Evolutionary conservation across 2,113 vertebrate species (phyloP).

Genomic region (Talpa occidentalis): DNA sequence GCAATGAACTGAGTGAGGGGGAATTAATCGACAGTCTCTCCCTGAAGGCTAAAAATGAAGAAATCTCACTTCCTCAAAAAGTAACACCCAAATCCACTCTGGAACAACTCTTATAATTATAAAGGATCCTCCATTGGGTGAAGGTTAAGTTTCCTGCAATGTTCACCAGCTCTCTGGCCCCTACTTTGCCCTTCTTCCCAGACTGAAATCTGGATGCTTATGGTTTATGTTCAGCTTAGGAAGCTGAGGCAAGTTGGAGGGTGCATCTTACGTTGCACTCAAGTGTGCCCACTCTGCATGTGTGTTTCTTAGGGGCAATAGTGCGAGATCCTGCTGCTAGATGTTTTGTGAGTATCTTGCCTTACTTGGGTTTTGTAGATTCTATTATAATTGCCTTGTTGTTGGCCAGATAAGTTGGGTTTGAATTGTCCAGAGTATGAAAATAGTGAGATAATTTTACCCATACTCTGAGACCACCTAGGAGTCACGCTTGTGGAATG

Average conservation of each 20-base stretch:
- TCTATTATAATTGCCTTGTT: background rate
- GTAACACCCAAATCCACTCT: background rate
- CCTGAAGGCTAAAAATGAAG: background rate
- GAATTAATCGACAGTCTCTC: background rate
- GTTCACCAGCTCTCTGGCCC: background rate
- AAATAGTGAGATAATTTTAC: background rate
- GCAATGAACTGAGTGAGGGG: background rate
- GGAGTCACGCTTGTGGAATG: background rate
- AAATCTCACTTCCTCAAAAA: background rate
- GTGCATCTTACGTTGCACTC: background rate
- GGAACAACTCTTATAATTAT: background rate
- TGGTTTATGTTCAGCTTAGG: background rate
- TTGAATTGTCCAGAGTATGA: background rate
- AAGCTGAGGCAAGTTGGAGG: background rate
- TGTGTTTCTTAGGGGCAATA: background rate
- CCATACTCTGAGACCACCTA: background rate
- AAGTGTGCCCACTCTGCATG: rapidly evolving
- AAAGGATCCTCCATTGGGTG: background rate
- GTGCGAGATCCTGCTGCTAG: background rate
- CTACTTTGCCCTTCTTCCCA: background rate
- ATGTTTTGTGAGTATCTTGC: background rate
- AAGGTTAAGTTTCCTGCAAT: background rate
- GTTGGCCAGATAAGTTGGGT: background rate
- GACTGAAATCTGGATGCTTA: background rate
- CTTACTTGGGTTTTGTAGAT: background rate